Evolutionary conservation across 2,797 vertebrate genomes (phyloP).

Genomic region (Platyrinchus mystaceus): DNA sequence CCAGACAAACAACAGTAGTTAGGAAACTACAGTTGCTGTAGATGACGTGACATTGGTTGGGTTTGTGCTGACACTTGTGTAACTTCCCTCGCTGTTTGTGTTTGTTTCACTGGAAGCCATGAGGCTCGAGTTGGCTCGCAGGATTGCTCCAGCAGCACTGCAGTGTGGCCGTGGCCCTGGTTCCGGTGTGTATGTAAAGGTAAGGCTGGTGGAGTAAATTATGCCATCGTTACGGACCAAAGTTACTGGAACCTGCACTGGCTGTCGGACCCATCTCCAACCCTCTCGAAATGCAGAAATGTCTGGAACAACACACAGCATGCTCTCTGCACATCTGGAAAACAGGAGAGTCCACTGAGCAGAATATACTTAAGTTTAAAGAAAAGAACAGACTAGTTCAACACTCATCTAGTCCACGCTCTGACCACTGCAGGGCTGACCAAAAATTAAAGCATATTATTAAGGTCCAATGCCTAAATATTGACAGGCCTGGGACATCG

Average conservation of each 20-base stretch:
- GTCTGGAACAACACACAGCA: conserved; percentile 98
- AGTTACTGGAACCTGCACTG: conserved; percentile 98
- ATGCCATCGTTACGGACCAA: conserved; percentile 97
- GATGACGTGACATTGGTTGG: conserved; percentile 90
- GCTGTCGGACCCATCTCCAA: conserved; percentile 98
- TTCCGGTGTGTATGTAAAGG: conserved; percentile 98
- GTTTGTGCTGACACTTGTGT: conserved; percentile 83
- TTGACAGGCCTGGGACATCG: not conserved
- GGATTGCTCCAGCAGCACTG: conserved; percentile 96
- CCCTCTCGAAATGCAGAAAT: conserved; percentile 99
- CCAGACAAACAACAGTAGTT: conserved; percentile 81
- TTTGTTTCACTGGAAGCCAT: conserved; percentile 82
- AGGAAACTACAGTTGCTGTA: conserved; percentile 92
- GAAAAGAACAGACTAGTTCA: not conserved
- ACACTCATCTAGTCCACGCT: not conserved
- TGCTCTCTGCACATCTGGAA: conserved; percentile 94
- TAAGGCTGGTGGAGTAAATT: conserved; percentile 99
- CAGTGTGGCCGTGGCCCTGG: conserved; percentile 97
- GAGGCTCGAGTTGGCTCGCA: conserved; percentile 88
- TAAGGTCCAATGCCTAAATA: not conserved
- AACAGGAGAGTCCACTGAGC: not conserved
- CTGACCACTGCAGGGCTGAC: not conserved
- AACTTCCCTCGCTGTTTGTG: conserved; percentile 81
- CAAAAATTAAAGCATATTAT: not conserved
- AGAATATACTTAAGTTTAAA: not conserved